Percentiles rank a stretch among this genome's conserved stretches.
These are phyloP conservation scores for Melipona quadrifasciata DNA, from an alignment of 1,140 invertebrate species.

Conservation along the genomic window DNA sequence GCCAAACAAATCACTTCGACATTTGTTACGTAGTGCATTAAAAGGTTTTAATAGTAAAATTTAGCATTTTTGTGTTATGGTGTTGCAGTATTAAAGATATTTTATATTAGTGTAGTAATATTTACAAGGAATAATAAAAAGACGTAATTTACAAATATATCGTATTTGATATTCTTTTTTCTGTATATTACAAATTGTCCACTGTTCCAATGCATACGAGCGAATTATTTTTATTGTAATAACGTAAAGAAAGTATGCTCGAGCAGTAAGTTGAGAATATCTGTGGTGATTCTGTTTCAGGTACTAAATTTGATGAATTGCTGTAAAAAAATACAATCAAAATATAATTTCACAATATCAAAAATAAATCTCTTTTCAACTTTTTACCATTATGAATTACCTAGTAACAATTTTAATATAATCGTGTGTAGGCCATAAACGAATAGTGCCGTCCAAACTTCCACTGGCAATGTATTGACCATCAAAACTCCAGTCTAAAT, in stretches of 20 bases:
- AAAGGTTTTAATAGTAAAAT: constrained; percentile 9
- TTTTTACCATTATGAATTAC: constrained; percentile 69
- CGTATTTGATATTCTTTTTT: constrained; percentile 22
- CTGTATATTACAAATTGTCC: constrained; percentile 57
- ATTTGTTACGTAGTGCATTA: background rate
- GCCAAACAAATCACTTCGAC: constrained; percentile 66
- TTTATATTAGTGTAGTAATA: constrained; percentile 2
- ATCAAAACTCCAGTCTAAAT: constrained; percentile 84
- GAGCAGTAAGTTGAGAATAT: constrained; percentile 77
- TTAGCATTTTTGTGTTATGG: constrained; percentile 5
- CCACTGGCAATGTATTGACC: constrained; percentile 85
- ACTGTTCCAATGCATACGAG: constrained; percentile 78
- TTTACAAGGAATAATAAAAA: constrained; percentile 25
- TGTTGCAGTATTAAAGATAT: constrained; percentile 32
- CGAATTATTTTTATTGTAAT: constrained; percentile 78
- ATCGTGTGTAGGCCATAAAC: constrained; percentile 84
- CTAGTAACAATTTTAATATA: constrained; percentile 76
- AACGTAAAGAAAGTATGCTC: constrained; percentile 78
- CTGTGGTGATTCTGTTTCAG: constrained; percentile 70
- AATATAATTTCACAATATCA: constrained; percentile 7
- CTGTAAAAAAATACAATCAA: constrained; percentile 65
- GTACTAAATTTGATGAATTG: constrained; percentile 65
- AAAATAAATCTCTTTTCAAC: constrained; percentile 18
- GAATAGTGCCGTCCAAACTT: constrained; percentile 83
- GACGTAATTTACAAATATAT: constrained; percentile 36